Percentiles rank a stretch among this genome's conserved stretches.
phyloP scores from a whole-genome alignment of 2,888 invertebrate species.

The Synanthedon vespiformis region DNA sequence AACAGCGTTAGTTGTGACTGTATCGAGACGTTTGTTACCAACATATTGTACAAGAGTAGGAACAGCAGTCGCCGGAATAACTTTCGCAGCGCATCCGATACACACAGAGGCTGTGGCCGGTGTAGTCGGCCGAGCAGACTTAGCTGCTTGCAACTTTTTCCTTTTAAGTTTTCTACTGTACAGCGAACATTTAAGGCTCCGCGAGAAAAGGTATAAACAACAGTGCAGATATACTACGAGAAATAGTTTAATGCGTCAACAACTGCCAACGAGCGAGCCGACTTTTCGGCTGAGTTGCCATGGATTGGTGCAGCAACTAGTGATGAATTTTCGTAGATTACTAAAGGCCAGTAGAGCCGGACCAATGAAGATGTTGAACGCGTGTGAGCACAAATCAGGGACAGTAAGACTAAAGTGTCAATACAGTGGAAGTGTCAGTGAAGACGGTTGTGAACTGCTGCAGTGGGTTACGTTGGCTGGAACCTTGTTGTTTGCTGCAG shows the following conservation, averaged over 20 bases:
- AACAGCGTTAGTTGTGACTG: conserved; percentile 83
- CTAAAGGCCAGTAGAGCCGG: conserved; percentile 52
- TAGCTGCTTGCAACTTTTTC: conserved; percentile 92
- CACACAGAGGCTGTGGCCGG: conserved; percentile 98
- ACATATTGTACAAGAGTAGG: conserved; percentile 74
- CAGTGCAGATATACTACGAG: conserved; percentile 44
- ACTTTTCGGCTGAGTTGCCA: conserved; percentile 57
- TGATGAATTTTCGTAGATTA: conserved; percentile 53
- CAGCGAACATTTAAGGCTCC: conserved; percentile 79
- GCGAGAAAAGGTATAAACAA: conserved; percentile 59
- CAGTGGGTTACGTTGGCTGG: conserved; percentile 72
- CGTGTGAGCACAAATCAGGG: conserved; percentile 39
- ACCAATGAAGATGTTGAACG: conserved; percentile 46
- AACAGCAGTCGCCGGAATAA: conserved; percentile 80
- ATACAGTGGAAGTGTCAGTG: conserved; percentile 51
- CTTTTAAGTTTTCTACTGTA: conserved; percentile 89
- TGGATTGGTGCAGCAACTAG: conserved; percentile 51
- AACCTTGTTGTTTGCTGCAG: conserved; percentile 75
- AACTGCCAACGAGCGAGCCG: conserved; percentile 33
- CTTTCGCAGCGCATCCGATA: conserved; percentile 95
- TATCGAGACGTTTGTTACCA: conserved; percentile 79
- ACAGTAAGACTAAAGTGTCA: conserved; percentile 37
- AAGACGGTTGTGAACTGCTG: conserved; percentile 52
- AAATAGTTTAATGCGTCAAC: conserved; percentile 33
- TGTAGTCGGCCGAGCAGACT: conserved; percentile 94